These are phyloP conservation scores for Oryzaephilus surinamensis DNA, from an alignment of 1,140 invertebrate genomes.

Conservation along the genomic window DNA sequence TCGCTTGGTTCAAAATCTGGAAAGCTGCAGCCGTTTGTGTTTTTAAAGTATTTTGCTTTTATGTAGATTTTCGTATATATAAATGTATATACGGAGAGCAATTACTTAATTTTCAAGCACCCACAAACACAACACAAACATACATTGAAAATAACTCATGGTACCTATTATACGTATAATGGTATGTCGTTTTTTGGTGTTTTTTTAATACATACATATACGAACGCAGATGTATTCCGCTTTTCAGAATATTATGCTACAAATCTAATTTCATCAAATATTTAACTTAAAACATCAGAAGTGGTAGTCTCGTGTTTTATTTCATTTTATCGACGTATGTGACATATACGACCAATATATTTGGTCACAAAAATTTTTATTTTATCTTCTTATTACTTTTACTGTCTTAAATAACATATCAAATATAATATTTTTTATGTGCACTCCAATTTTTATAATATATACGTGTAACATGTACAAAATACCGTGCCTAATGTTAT, in stretches of 20 bases:
- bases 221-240: too few species aligned
- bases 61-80: constrained; percentile 18
- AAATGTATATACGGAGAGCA: too few species aligned
- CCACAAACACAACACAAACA: too few species aligned
- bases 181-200: too few species aligned
- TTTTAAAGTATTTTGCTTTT: constrained; percentile 19
- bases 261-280: constrained; percentile 16
- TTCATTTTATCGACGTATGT: constrained; percentile 13
- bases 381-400: constrained; percentile 13
- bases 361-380: constrained; percentile 10
- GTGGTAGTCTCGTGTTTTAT: constrained; percentile 5
- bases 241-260: constrained; percentile 3
- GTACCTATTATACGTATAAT: too few species aligned
- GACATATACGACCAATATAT: constrained; percentile 17
- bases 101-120: constrained; percentile 19
- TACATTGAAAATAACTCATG: too few species aligned
- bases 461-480: too few species aligned
- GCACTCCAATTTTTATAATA: too few species aligned
- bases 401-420: too few species aligned
- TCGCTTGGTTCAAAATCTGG: constrained; percentile 25
- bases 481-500: too few species aligned
- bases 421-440: too few species aligned
- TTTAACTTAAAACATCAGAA: constrained; percentile 5
- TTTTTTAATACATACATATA: too few species aligned
- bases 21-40: constrained; percentile 14